Evolutionary conservation across 2,888 invertebrate genomes (phyloP).

Genomic region (Oscheius onirici): DNA sequence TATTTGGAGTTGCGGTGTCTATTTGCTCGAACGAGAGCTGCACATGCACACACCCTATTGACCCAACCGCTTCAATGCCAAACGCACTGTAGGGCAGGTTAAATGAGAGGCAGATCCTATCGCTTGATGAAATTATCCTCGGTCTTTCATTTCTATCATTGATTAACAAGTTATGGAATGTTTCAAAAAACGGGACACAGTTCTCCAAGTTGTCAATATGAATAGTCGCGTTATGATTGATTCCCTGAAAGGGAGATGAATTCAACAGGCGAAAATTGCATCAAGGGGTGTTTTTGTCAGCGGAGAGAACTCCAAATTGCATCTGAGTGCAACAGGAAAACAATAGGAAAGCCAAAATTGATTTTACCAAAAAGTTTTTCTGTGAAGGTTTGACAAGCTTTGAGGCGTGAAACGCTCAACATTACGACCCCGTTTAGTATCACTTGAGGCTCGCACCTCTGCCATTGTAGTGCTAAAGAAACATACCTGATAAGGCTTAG

Average conservation of each 20-base stretch:
- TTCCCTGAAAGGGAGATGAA: constrained; percentile 8
- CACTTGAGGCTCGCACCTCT: constrained; percentile 11
- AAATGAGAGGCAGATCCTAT: not conserved
- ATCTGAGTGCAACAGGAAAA: not conserved
- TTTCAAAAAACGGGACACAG: not conserved
- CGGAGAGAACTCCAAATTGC: not conserved
- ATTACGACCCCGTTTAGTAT: constrained; percentile 8
- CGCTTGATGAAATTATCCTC: too few species aligned
- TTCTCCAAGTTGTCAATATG: constrained; percentile 11
- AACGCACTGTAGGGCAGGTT: not conserved
- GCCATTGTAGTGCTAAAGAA: constrained; percentile 28
- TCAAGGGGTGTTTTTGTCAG: not conserved
- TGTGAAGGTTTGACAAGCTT: too few species aligned
- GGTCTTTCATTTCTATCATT: too few species aligned
- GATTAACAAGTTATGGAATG: too few species aligned
- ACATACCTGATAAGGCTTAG: constrained; percentile 21
- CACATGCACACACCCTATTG: constrained; percentile 32
- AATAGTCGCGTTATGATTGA: constrained; percentile 26
- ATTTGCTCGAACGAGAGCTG: constrained; percentile 32
- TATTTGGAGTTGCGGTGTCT: constrained; percentile 31
- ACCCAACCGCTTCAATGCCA: constrained; percentile 28
- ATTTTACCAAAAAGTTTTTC: not conserved
- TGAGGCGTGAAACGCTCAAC: not conserved
- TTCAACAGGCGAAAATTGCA: constrained; percentile 7
- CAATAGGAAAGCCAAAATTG: not conserved